Evolutionary conservation across 2,113 vertebrate genomes (phyloP).

Genomic region (Pyxicephalus adspersus): DNA sequence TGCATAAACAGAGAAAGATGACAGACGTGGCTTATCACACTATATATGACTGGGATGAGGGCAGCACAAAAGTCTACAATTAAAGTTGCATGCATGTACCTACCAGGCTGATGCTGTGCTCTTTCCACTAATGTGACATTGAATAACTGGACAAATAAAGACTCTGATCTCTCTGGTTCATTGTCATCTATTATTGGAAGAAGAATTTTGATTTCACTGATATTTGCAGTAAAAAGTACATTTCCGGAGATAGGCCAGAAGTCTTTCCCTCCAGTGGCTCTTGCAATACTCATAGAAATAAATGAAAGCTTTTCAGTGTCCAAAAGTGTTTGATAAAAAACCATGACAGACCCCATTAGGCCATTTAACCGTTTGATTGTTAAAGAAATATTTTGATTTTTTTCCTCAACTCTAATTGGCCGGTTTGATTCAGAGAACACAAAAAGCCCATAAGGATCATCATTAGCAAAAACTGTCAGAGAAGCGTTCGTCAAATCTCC

Average conservation of each 20-base stretch:
- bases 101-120: constrained; percentile 83
- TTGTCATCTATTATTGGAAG: constrained; percentile 87
- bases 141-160: constrained; percentile 85
- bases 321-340: constrained; percentile 80
- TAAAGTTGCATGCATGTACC: constrained; percentile 60
- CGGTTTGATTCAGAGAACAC: constrained; percentile 81
- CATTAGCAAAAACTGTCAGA: constrained; percentile 85
- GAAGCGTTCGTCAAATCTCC: constrained; percentile 79
- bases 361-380: constrained; percentile 80
- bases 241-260: constrained; percentile 78
- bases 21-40: too few species aligned
- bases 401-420: constrained; percentile 81
- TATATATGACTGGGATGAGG: too few species aligned
- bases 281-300: constrained; percentile 76
- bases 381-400: constrained; percentile 76
- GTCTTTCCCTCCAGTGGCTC: constrained; percentile 81
- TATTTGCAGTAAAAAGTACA: constrained; percentile 77
- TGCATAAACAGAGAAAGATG: too few species aligned
- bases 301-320: constrained; percentile 73
- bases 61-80: too few species aligned
- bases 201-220: constrained; percentile 80
- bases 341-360: constrained; percentile 80
- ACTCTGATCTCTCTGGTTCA: constrained; percentile 90
- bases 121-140: constrained; percentile 76
- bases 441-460: constrained; percentile 91